Conservation (phyloP, 2,113 vertebrate genomes). For the Dromas ardeola region DNA sequence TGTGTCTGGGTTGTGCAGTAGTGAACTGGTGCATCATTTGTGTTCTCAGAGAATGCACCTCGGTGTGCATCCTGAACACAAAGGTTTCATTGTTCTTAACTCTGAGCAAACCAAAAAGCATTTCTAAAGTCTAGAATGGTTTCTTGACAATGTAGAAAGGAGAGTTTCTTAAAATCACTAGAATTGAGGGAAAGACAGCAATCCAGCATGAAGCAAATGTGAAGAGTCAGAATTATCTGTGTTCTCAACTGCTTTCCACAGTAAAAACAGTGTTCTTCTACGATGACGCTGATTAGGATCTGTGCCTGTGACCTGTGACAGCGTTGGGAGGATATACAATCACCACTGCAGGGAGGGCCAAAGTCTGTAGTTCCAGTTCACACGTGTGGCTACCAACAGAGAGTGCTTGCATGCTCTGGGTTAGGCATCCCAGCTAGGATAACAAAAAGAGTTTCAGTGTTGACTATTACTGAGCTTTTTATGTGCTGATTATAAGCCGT, state of each 20-base stretch:
- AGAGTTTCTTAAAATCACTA: background rate
- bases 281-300: background rate
- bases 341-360: background rate
- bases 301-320: background rate
- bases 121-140: background rate
- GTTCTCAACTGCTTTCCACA: background rate
- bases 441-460: background rate
- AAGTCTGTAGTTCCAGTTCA: background rate
- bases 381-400: background rate
- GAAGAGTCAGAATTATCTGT: background rate
- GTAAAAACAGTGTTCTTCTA: background rate
- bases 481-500: background rate
- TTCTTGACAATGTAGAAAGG: background rate
- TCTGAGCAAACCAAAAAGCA: background rate
- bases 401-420: background rate
- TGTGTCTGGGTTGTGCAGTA: background rate
- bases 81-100: background rate
- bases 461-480: background rate
- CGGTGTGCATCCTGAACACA: background rate
- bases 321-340: background rate
- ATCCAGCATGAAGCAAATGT: background rate
- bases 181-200: background rate
- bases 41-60: background rate
- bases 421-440: background rate
- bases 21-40: background rate